Evolutionary conservation across 2,888 invertebrate genomes (phyloP).

Genomic region (Mythimna loreyi): DNA sequence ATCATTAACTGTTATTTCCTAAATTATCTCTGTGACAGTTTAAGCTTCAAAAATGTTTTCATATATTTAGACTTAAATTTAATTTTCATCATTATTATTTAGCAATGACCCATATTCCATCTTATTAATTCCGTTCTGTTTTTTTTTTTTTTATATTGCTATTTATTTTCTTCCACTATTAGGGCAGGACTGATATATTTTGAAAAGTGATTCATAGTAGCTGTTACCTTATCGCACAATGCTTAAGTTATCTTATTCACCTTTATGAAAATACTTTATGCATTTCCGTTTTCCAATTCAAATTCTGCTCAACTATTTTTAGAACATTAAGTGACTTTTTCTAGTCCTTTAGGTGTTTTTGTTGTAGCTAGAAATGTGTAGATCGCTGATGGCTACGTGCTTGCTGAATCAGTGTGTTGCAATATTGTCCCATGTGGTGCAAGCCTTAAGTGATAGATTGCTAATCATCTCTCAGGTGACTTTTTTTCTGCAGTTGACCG

Average conservation of each 20-base stretch:
- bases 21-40: background rate
- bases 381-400: background rate
- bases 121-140: background rate
- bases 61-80: slow-evolving; percentile 20
- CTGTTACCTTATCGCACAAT: slow-evolving; percentile 8
- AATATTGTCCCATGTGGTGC: slow-evolving; percentile 43
- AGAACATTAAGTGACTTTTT: background rate
- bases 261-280: background rate
- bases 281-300: background rate
- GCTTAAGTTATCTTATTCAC: background rate
- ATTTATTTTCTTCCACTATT: background rate
- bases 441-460: slow-evolving; percentile 55
- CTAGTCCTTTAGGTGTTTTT: background rate
- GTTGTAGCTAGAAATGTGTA: background rate
- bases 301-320: background rate
- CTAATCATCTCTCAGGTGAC: slow-evolving; percentile 47
- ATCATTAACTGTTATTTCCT: slow-evolving; percentile 21
- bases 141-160: background rate
- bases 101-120: background rate
- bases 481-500: slow-evolving; percentile 56
- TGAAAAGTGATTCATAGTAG: background rate
- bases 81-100: slow-evolving; percentile 3
- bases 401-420: slow-evolving; percentile 32
- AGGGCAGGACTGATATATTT: background rate
- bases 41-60: background rate